Conservation (phyloP, 2,797 vertebrate genomes). For the Hyperoplus immaculatus region DNA sequence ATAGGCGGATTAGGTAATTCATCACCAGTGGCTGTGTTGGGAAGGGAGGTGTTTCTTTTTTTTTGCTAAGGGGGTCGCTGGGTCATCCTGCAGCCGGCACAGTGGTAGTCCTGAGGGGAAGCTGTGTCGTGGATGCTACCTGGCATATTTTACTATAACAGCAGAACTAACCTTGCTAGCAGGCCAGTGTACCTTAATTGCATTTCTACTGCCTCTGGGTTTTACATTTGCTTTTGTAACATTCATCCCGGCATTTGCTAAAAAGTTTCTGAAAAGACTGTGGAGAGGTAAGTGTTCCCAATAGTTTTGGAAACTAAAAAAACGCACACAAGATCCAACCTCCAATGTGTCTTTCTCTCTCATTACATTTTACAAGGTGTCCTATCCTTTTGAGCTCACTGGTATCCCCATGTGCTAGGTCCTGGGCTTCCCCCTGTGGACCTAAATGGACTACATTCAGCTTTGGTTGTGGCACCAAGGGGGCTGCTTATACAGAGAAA, state of each 20-base stretch:
- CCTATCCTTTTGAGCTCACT: conserved; percentile 17
- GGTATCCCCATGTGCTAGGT: conserved; percentile 21
- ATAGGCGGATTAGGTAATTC: conserved; percentile 74
- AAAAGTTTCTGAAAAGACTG: not conserved
- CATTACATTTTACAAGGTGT: conserved; percentile 1
- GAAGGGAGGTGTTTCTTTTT: conserved; percentile 57
- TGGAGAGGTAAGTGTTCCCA: not conserved
- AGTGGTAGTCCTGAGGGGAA: conserved; percentile 67
- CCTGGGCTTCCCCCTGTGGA: conserved; percentile 17
- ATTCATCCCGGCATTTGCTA: conserved; percentile 25
- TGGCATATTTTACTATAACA: conserved; percentile 36
- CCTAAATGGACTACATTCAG: conserved; percentile 36
- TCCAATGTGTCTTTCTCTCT: not conserved
- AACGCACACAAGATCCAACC: not conserved
- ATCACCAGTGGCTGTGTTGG: conserved; percentile 73
- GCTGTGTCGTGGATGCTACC: conserved; percentile 53
- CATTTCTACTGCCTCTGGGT: conserved; percentile 47
- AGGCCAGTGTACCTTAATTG: conserved; percentile 68
- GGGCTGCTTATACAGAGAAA: conserved; percentile 29
- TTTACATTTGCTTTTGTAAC: conserved; percentile 50
- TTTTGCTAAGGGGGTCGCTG: conserved; percentile 45
- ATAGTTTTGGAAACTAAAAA: conserved; percentile 11
- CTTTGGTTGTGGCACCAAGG: not conserved
- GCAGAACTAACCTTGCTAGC: conserved; percentile 59
- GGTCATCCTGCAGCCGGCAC: conserved; percentile 70